These are phyloP conservation scores for human DNA, from an alignment of 2,113 vertebrate genomes.

Conservation along the genomic window GRCh38 chr12:44361501-44362000, in stretches of 20 bases:
- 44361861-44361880: not conserved
- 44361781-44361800: not conserved
- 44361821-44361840: not conserved
- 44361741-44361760: not conserved
- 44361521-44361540: not conserved
- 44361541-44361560: not conserved
- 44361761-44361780: not conserved
- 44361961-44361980: not conserved
- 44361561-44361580: not conserved
- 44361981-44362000: not conserved
- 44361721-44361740: not conserved
- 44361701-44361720: not conserved
- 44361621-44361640: not conserved
- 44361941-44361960: not conserved
- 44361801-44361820: not conserved
- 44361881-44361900: not conserved
- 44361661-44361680: not conserved
- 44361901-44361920: not conserved
- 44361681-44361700: not conserved
- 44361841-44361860: not conserved
- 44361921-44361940: not conserved
- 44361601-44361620: not conserved
- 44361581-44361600: not conserved
- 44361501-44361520: not conserved
- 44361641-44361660: not conserved